Percentiles rank a stretch among this genome's conserved stretches.
Conservation (phyloP, 2,888 invertebrate species). For the Chrysotoxum bicinctum region DNA sequence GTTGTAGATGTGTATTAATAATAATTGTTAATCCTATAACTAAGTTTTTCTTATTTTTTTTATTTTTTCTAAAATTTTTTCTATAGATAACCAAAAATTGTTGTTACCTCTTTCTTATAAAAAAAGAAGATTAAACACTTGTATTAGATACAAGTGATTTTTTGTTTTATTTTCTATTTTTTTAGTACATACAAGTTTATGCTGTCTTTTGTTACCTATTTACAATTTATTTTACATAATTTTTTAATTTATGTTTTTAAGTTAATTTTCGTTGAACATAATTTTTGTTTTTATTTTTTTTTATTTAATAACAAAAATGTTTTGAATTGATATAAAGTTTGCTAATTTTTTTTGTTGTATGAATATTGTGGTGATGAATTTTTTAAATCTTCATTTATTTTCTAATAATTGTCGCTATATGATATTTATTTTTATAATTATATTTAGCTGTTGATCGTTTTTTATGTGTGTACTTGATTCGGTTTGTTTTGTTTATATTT, state of each 20-base stretch:
- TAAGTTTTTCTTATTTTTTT: background rate
- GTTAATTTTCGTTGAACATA: conserved; percentile 25
- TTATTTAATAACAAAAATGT: conserved; percentile 26
- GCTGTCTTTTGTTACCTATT: conserved; percentile 18
- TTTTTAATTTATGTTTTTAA: conserved; percentile 2
- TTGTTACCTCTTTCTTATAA: conserved; percentile 5
- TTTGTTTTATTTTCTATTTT: background rate
- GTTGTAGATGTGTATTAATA: conserved; percentile 28
- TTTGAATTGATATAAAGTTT: conserved; percentile 42
- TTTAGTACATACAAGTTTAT: conserved; percentile 40
- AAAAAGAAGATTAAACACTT: conserved; percentile 45
- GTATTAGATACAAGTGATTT: conserved; percentile 42
- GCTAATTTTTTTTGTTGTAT: background rate
- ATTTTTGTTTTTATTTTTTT: conserved; percentile 9
- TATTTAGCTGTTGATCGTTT: background rate
- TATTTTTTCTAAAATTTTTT: conserved; percentile 20
- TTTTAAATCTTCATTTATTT: conserved; percentile 30
- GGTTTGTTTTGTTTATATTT: conserved; percentile 26
- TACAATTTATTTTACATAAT: conserved; percentile 38
- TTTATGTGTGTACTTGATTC: conserved; percentile 42
- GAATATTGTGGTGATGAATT: conserved; percentile 29
- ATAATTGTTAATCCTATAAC: conserved; percentile 45
- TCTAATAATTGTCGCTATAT: conserved; percentile 67
- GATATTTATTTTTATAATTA: conserved; percentile 47
- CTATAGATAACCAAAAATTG: conserved; percentile 16